Evolutionary conservation across 2,888 invertebrate species (phyloP), one percentile per base, ranked within the genome.

Genomic region (Hetaerina titia): DNA sequence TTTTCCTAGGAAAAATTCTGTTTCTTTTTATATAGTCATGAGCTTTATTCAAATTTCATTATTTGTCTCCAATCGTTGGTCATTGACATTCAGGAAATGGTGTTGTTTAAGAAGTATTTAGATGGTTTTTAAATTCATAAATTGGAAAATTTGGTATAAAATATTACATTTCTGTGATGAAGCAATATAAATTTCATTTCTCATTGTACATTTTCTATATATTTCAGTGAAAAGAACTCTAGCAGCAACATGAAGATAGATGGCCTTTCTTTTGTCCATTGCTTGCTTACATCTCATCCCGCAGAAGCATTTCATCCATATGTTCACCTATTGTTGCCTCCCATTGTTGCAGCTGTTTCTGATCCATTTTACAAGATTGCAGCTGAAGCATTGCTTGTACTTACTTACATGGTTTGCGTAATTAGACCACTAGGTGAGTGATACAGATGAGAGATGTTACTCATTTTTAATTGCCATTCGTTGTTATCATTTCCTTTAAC

Each of bases 341-440:
- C 99, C 8, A 98, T 99, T 92, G 98, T 99, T 92, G 97, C 98
- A 95, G 98, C 99, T 74, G 99, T 99, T 57, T 98, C 98, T 95
- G 99, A 99, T 97, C 98, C 98, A 89, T 99, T 99, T 97, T 99
- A 99, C 97, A 99, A 99, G 97, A 99, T 99, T 96, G 99, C 99
- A 2, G 99, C 99, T 0, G 99, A 99, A 97, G 99, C 99, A 2
- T 97, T 99, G 95, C 97, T 99, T 57, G 99, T 99, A 31, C 97
- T 99, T 95, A 99, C 99, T 96, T 99, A 99, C 95, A 97, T 99
- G 95, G 99, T 99, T 57, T 99, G 99, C 97, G 99, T 99, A 94
- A 98, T 99, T 96, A 97, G 99, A 58, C 99, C 99, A 0, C 97
- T 98, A 92, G 98, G 98, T 98, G 96, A 96, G 97, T 96, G 15